Evolutionary conservation across 2,797 vertebrate genomes (phyloP).

Genomic region (Salarias fasciatus): DNA sequence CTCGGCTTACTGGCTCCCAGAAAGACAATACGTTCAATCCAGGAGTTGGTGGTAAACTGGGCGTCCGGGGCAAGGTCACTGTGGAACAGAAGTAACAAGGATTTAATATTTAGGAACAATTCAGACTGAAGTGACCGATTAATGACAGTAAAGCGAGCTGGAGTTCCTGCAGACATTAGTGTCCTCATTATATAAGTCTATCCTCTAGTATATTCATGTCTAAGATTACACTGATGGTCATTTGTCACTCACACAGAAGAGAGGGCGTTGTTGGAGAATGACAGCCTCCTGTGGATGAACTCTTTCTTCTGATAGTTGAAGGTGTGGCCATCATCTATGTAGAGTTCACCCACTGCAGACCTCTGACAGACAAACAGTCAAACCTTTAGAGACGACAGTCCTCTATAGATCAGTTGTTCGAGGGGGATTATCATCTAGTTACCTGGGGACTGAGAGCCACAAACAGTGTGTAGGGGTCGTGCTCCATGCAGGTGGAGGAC

Average conservation of each 20-base stretch:
- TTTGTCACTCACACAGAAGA: slow-evolving; percentile 83
- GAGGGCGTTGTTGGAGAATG: slow-evolving; percentile 82
- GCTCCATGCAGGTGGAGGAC: slow-evolving; percentile 89
- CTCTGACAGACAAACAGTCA: slow-evolving; percentile 74
- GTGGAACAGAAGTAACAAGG: background rate
- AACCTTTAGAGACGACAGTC: background rate
- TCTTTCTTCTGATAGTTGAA: slow-evolving; percentile 87
- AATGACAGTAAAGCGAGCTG: no score
- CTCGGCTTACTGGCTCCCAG: slow-evolving; percentile 86
- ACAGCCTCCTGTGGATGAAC: slow-evolving; percentile 86
- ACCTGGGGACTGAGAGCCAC: slow-evolving; percentile 89
- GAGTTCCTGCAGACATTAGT: no score
- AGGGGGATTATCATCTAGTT: background rate
- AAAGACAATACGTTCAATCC: slow-evolving; percentile 89
- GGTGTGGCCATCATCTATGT: slow-evolving; percentile 90
- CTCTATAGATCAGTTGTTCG: background rate
- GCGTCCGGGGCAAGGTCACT: slow-evolving; percentile 85
- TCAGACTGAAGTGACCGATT: no score
- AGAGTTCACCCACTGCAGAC: slow-evolving; percentile 88
- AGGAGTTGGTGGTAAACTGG: slow-evolving; percentile 83
- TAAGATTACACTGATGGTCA: background rate
- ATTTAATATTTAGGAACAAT: no score
- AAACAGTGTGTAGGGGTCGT: slow-evolving; percentile 89
- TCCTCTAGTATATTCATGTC: no score
- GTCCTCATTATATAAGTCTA: no score